Conservation (phyloP, 2,888 invertebrate species). For the Anaspis maculata region DNA sequence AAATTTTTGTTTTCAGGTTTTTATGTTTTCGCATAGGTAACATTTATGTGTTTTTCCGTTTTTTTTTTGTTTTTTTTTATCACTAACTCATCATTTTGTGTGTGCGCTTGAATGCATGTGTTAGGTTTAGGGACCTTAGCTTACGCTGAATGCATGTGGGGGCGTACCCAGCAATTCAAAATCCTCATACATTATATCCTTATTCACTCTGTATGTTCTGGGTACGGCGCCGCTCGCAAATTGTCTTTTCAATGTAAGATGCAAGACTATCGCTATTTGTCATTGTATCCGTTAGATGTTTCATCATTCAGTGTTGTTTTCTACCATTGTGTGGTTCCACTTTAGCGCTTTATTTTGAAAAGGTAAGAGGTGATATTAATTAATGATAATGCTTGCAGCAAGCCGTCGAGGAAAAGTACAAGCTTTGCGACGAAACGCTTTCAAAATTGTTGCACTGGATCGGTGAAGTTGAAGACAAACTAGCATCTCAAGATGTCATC, state of each 20-base stretch:
- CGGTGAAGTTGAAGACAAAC: conserved; percentile 69
- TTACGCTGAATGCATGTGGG: conserved; percentile 20
- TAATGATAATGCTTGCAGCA: conserved; percentile 57
- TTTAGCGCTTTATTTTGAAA: too few relatives aligned
- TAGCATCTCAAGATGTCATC: conserved; percentile 79
- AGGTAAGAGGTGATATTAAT: not conserved
- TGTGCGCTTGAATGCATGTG: conserved; percentile 42
- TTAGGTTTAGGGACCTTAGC: conserved; percentile 37
- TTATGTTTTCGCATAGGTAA: conserved; percentile 26
- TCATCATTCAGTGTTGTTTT: too few relatives aligned
- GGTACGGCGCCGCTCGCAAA: too few relatives aligned
- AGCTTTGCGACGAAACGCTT: conserved; percentile 79
- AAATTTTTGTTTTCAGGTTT: conserved; percentile 29
- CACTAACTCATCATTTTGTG: too few relatives aligned
- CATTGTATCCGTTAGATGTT: not conserved
- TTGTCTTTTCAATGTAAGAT: too few relatives aligned
- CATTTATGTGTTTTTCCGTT: too few relatives aligned
- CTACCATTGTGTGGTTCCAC: too few relatives aligned
- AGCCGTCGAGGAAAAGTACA: conserved; percentile 92
- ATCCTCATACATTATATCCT: too few relatives aligned
- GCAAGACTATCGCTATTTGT: not conserved
- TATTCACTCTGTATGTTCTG: too few relatives aligned
- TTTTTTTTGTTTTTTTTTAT: too few relatives aligned
- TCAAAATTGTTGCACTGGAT: conserved; percentile 83
- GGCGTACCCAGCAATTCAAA: too few relatives aligned